Evolutionary conservation across 2,888 invertebrate genomes (phyloP).

Genomic region (Xiphydria camelus): DNA sequence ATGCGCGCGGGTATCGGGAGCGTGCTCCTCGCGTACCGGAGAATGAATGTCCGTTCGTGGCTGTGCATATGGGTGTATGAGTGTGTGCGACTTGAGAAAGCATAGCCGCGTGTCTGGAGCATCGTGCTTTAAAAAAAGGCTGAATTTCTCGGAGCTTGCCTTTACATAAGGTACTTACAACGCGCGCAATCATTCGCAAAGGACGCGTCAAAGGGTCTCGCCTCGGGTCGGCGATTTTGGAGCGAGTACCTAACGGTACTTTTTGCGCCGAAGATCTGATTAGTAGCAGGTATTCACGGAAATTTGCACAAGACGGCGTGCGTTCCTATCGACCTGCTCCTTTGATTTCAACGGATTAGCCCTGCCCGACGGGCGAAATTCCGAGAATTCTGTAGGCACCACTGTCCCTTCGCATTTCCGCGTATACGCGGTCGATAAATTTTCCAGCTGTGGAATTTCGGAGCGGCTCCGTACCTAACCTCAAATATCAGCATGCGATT

Average conservation of each 20-base stretch:
- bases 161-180: not conserved
- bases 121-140: not conserved
- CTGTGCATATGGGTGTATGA: not conserved
- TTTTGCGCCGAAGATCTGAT: no score
- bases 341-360: no score
- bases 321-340: not conserved
- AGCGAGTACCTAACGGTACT: no score
- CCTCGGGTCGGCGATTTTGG: no score
- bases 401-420: no score
- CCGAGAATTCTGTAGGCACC: no score
- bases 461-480: not conserved
- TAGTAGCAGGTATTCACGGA: not conserved
- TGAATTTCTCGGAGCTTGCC: not conserved
- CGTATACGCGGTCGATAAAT: no score
- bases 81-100: not conserved
- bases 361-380: no score
- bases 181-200: no score
- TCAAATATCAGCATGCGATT: not conserved
- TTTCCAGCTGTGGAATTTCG: no score
- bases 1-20: not conserved
- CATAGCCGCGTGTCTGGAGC: not conserved
- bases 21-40: not conserved
- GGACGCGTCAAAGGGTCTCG: no score
- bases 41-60: not conserved
- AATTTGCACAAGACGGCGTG: constrained; percentile 1